Evolutionary conservation across 2,888 invertebrate genomes (phyloP).

Genomic region (Monochamus alternatus): DNA sequence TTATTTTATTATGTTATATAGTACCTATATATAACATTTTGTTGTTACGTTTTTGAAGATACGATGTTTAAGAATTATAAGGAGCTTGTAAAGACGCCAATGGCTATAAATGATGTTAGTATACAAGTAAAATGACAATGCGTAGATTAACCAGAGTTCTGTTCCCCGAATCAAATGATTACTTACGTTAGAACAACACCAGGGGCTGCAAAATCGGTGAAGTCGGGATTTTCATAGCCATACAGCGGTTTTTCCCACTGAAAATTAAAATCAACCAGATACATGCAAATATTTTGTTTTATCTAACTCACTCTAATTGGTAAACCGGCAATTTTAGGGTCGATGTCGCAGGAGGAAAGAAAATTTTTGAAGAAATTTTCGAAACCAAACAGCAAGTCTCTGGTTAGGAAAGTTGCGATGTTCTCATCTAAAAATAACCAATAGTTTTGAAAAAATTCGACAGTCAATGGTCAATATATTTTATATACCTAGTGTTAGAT

Average conservation of each 20-base stretch:
- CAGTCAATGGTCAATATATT: no score
- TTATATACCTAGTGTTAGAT: no score
- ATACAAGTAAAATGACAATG: not conserved
- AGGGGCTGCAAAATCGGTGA: conserved; percentile 96
- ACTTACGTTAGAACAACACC: conserved; percentile 91
- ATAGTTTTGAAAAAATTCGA: no score
- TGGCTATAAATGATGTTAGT: no score
- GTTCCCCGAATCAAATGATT: not conserved
- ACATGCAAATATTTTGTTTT: not conserved
- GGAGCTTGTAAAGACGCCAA: no score
- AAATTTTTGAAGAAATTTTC: conserved; percentile 80
- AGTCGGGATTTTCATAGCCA: conserved; percentile 84
- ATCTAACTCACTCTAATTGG: conserved; percentile 78
- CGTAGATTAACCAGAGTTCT: not conserved
- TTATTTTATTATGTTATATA: no score
- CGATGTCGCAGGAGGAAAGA: conserved; percentile 77
- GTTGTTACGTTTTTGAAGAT: no score
- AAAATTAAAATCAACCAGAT: conserved; percentile 51
- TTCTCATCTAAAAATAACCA: conserved; percentile 84
- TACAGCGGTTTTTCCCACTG: conserved; percentile 84
- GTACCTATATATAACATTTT: no score
- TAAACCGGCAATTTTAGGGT: conserved; percentile 76
- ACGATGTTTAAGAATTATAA: no score
- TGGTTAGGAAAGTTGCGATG: conserved; percentile 85
- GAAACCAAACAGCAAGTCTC: conserved; percentile 83